phyloP scores from a whole-genome alignment of 2,797 vertebrate genomes.

The Diglossa cyanea region DNA sequence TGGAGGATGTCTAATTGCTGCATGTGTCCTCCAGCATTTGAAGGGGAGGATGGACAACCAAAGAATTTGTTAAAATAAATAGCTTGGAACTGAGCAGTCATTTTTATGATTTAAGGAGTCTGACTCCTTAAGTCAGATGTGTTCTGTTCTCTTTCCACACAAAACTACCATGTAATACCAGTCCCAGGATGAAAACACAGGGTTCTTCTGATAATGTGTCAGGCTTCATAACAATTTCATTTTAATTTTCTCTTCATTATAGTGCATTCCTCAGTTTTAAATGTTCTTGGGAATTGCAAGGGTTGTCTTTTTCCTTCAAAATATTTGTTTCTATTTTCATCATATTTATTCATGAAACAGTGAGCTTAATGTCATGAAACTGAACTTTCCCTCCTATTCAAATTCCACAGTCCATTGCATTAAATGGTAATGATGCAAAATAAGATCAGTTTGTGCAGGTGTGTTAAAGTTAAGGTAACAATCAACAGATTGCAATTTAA shows the following conservation, averaged over 20 bases:
- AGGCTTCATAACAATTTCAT: neutral
- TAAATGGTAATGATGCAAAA: conserved; percentile 3
- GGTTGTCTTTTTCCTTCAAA: neutral
- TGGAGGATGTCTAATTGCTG: neutral
- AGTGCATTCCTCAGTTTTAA: neutral
- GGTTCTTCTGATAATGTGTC: neutral
- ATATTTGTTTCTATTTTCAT: neutral
- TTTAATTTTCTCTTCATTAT: neutral
- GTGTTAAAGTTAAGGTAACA: neutral
- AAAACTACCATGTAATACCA: neutral
- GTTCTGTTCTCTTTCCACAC: neutral
- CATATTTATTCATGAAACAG: neutral
- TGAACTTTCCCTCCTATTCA: neutral
- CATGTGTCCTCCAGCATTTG: neutral
- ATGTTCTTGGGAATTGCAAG: neutral
- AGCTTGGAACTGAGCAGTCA: neutral
- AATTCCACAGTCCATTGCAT: neutral
- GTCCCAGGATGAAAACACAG: neutral
- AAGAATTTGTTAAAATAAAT: neutral
- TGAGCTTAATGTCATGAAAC: neutral
- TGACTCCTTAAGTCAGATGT: neutral
- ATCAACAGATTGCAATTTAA: neutral
- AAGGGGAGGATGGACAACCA: neutral
- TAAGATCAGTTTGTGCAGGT: neutral
- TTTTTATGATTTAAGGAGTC: neutral